Evolutionary conservation across 2,797 vertebrate species (phyloP).

Genomic region (Rhinoraja longicauda): DNA sequence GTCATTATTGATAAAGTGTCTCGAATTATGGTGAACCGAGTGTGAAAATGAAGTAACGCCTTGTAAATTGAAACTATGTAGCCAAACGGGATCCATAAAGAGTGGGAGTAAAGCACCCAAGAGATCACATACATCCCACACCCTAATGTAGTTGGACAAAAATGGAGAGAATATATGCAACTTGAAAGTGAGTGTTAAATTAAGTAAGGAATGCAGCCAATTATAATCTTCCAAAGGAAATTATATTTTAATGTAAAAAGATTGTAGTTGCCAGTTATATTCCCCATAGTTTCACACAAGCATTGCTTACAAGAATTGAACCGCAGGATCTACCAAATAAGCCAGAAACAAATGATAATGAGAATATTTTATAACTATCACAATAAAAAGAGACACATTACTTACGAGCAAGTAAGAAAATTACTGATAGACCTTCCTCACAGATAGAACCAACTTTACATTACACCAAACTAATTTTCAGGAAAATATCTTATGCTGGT

Average conservation of each 20-base stretch:
- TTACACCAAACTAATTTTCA: no score
- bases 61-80: background rate
- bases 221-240: background rate
- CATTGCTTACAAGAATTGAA: background rate
- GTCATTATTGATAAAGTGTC: background rate
- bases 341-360: background rate
- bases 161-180: background rate
- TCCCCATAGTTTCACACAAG: background rate
- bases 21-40: background rate
- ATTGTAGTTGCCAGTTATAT: background rate
- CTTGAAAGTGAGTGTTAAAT: background rate
- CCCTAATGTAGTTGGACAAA: background rate
- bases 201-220: background rate
- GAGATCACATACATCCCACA: background rate
- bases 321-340: background rate
- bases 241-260: background rate
- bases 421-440: background rate
- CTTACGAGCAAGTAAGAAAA: background rate
- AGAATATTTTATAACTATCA: background rate
- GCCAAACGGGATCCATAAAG: background rate
- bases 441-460: background rate
- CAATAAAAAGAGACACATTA: background rate
- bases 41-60: constrained; percentile 6
- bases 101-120: background rate
- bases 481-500: no score